These are phyloP conservation scores for Cataglyphis altisquamis DNA, from an alignment of 2,888 invertebrate species.

Conservation along the genomic window DNA sequence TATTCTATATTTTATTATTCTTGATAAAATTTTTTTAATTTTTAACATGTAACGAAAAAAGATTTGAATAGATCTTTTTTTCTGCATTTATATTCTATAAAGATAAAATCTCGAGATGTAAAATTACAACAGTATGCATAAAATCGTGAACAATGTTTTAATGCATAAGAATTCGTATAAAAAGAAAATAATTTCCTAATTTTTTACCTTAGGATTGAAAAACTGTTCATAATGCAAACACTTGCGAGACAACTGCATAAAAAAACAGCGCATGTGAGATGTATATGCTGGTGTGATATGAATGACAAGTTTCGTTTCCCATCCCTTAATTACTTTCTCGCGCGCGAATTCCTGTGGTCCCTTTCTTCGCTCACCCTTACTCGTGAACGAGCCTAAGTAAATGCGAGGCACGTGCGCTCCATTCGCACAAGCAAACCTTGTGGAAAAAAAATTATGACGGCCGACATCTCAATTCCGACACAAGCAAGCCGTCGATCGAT, in stretches of 20 bases:
- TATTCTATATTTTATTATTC: background rate
- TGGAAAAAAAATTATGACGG: conserved; percentile 56
- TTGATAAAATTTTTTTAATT: background rate
- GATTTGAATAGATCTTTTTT: background rate
- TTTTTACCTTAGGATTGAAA: background rate
- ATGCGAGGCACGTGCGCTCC: conserved; percentile 8
- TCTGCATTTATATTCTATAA: background rate
- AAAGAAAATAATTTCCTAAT: background rate
- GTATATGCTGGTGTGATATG: background rate
- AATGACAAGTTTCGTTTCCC: conserved; percentile 1
- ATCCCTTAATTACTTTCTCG: conserved; percentile 59
- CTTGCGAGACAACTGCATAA: background rate
- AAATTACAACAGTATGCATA: background rate
- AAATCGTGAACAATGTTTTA: background rate
- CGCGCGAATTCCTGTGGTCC: conserved; percentile 12
- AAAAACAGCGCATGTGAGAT: conserved; percentile 1
- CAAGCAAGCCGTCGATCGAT: conserved; percentile 60
- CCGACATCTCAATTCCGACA: conserved; percentile 73
- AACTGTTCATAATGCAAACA: background rate
- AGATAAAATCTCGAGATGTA: conserved; percentile 6
- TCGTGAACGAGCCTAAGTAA: background rate
- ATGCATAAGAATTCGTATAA: background rate
- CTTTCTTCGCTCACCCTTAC: background rate
- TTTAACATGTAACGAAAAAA: background rate
- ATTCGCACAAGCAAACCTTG: conserved; percentile 13